phyloP scores from a whole-genome alignment of 2,888 invertebrate genomes.

The Chalcosyrphus nemorum region DNA sequence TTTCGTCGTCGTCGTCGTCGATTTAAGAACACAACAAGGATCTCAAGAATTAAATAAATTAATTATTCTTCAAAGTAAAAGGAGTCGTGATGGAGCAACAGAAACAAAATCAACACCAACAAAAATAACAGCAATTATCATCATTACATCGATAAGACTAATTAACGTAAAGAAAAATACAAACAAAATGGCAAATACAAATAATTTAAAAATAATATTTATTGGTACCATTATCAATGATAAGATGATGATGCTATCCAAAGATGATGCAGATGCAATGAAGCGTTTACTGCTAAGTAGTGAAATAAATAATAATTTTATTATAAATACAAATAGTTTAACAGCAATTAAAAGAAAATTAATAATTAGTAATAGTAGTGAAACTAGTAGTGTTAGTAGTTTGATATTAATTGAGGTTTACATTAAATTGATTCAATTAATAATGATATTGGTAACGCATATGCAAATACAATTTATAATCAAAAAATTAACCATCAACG shows the following conservation, averaged over 20 bases:
- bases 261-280: constrained; percentile 54
- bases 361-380: constrained; percentile 26
- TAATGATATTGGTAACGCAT: constrained; percentile 62
- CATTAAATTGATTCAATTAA: constrained; percentile 72
- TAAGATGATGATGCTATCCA: constrained; percentile 53
- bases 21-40: not conserved
- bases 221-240: constrained; percentile 13
- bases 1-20: not conserved
- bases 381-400: constrained; percentile 51
- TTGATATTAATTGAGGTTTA: constrained; percentile 72
- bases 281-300: constrained; percentile 65
- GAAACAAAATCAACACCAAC: too few species aligned
- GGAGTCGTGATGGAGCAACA: not conserved
- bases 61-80: not conserved
- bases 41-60: not conserved
- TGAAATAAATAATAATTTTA: constrained; percentile 58
- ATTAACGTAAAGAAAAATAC: constrained; percentile 43
- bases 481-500: constrained; percentile 50
- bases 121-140: constrained; percentile 38
- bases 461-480: constrained; percentile 54
- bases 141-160: constrained; percentile 69
- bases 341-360: constrained; percentile 47
- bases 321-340: constrained; percentile 53
- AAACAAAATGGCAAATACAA: constrained; percentile 53
- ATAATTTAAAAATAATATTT: constrained; percentile 37